Conservation (phyloP, 2,113 vertebrate species). For the Laticauda colubrina region DNA sequence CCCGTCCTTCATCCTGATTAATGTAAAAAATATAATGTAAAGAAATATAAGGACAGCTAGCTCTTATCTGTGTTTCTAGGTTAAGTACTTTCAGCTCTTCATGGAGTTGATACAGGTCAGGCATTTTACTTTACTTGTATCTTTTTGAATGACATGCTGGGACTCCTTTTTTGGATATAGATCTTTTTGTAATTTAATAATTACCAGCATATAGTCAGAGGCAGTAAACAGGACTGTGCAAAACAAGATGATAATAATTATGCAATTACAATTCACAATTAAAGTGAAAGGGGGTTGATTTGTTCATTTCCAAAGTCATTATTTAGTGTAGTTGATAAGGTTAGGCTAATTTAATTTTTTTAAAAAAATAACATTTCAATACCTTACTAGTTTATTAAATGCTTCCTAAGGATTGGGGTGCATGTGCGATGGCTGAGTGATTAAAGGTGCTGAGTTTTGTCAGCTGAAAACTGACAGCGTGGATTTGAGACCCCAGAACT, state of each 20-base stretch:
- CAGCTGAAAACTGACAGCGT: not conserved
- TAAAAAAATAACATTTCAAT: constrained; percentile 50
- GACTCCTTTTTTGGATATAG: not conserved
- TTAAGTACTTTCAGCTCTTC: not conserved
- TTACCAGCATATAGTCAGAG: not conserved
- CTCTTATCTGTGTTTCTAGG: not conserved
- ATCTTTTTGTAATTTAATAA: not conserved
- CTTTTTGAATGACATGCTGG: accelerated
- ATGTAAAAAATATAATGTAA: not conserved
- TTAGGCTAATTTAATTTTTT: constrained; percentile 56
- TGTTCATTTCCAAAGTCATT: not conserved
- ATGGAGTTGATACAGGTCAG: no score
- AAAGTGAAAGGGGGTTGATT: constrained; percentile 2
- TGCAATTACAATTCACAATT: not conserved
- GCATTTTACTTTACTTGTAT: not conserved
- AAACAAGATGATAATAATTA: not conserved
- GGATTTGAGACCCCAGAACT: not conserved
- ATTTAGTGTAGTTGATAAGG: not conserved
- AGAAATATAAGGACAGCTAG: not conserved
- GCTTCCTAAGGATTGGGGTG: constrained; percentile 25
- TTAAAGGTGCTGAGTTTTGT: not conserved
- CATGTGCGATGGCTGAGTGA: not conserved
- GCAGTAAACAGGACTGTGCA: accelerated
- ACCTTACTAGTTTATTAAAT: constrained; percentile 37
- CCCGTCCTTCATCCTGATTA: not conserved